phyloP scores from a whole-genome alignment of 2,113 vertebrate species.

The Oenanthe melanoleuca region DNA sequence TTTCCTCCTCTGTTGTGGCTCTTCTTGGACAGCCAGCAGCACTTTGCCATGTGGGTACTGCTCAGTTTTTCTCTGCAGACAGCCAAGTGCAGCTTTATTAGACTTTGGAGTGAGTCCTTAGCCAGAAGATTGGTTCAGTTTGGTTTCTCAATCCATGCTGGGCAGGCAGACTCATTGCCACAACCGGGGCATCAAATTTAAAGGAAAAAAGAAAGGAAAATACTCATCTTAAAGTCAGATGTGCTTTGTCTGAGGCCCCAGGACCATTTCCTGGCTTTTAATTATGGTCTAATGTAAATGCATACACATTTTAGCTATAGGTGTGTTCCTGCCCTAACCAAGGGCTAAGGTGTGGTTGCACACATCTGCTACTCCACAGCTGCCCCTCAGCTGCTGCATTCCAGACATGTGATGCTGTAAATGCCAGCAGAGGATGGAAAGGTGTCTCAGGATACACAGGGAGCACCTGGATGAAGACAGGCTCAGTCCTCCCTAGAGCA shows the following conservation, averaged over 20 bases:
- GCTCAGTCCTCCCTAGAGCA: neutral
- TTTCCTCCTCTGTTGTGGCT: neutral
- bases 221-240: neutral
- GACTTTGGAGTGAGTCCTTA: neutral
- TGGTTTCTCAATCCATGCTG: fast-evolving
- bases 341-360: neutral
- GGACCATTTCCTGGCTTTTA: neutral
- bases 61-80: neutral
- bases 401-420: neutral
- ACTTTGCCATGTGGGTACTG: neutral
- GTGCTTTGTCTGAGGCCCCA: neutral
- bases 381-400: neutral
- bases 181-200: neutral
- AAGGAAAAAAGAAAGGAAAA: neutral
- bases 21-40: neutral
- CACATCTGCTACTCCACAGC: neutral
- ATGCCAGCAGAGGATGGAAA: neutral
- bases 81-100: neutral
- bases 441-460: neutral
- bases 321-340: neutral
- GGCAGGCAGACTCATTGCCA: neutral
- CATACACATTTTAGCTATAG: neutral
- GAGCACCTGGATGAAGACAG: neutral
- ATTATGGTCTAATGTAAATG: neutral
- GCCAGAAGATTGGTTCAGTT: neutral